These are phyloP conservation scores for Rhagoletis zephyria DNA, from an alignment of 1,140 invertebrate species.

Conservation along the genomic window DNA sequence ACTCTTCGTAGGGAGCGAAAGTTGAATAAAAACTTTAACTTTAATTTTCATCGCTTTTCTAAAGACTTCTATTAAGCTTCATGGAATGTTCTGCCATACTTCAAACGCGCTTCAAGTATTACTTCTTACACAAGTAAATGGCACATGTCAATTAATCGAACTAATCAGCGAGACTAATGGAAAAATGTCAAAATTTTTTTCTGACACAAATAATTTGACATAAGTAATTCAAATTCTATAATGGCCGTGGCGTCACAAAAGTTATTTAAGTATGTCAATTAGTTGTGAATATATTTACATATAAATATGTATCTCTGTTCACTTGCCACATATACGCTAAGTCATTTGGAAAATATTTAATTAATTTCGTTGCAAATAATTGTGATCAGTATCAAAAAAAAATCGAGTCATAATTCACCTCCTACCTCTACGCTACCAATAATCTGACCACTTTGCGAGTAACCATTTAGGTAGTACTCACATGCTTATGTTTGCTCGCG, in stretches of 20 bases:
- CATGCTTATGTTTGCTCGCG: no score
- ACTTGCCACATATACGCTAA: slow-evolving; percentile 45
- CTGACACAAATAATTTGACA: slow-evolving; percentile 71
- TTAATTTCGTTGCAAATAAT: slow-evolving; percentile 68
- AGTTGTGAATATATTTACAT: slow-evolving; percentile 39
- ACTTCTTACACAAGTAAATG: neutral
- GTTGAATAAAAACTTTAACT: no score
- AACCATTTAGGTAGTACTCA: no score
- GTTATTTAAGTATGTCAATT: neutral
- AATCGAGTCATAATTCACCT: no score
- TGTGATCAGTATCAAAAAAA: slow-evolving; percentile 59
- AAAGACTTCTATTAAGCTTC: no score
- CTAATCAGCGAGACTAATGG: no score
- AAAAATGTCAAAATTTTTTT: no score
- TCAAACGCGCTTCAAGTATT: neutral
- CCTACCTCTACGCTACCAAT: slow-evolving; percentile 57
- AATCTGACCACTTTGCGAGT: neutral
- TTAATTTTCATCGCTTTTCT: no score
- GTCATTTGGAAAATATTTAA: slow-evolving; percentile 72
- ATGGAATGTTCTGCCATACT: neutral
- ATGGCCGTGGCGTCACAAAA: slow-evolving; percentile 60
- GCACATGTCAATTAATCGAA: no score
- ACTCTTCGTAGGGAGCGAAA: no score
- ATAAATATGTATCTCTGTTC: slow-evolving; percentile 52
- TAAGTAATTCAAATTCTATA: slow-evolving; percentile 70